Evolutionary conservation across 2,113 vertebrate species (phyloP).

Genomic region (Ictalurus furcatus): DNA sequence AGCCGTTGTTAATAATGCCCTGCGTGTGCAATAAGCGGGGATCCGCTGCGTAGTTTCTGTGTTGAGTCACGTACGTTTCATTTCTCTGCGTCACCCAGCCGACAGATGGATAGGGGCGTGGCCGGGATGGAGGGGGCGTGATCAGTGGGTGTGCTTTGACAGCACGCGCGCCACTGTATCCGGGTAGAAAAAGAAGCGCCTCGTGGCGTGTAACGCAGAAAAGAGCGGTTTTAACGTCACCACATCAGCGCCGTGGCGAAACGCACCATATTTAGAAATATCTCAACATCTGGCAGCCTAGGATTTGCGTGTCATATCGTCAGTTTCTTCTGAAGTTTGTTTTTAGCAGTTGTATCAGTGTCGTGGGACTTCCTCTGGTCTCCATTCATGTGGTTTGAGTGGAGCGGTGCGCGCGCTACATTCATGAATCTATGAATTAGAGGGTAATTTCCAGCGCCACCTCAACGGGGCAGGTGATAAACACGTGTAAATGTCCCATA

Average conservation of each 20-base stretch:
- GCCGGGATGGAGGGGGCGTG: not conserved
- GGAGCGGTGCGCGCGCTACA: not conserved
- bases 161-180: slow-evolving; percentile 38
- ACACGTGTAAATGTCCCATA: not conserved
- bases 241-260: not conserved
- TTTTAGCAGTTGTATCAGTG: slow-evolving; percentile 24
- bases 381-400: slow-evolving; percentile 71
- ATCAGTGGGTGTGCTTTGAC: not conserved
- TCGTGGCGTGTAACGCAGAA: not conserved
- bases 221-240: not conserved
- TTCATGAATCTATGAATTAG: slow-evolving; percentile 31
- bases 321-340: not conserved
- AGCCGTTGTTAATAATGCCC: not conserved
- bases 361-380: slow-evolving; percentile 59
- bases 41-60: slow-evolving; percentile 32
- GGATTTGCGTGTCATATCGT: not conserved
- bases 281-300: not conserved
- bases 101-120: not conserved
- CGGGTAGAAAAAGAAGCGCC: slow-evolving; percentile 44
- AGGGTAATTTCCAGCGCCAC: slow-evolving; percentile 51
- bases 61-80: slow-evolving; percentile 52
- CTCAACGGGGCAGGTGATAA: not conserved
- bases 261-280: too few species aligned
- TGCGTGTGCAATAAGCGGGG: not conserved
- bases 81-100: slow-evolving; percentile 15